These are phyloP conservation scores for Tiphia femorata DNA, from an alignment of 2,888 invertebrate species.

Conservation along the genomic window DNA sequence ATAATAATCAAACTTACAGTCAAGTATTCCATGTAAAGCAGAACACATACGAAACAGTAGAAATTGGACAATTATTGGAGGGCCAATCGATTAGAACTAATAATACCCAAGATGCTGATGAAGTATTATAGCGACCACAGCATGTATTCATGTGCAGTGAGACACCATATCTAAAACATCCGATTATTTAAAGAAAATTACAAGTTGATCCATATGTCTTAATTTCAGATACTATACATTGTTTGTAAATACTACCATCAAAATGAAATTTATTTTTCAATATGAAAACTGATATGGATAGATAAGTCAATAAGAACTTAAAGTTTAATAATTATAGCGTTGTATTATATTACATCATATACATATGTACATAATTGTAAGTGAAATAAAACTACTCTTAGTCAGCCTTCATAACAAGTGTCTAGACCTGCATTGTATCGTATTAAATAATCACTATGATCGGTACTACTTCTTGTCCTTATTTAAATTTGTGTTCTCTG, in stretches of 20 bases:
- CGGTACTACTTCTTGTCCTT: constrained; percentile 8
- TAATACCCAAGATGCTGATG: constrained; percentile 4
- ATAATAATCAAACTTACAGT: constrained; percentile 3
- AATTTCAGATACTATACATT: not conserved
- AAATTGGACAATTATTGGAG: constrained; percentile 17
- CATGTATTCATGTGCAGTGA: too few relatives aligned
- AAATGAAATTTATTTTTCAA: not conserved
- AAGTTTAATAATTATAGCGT: not conserved
- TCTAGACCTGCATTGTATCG: not conserved
- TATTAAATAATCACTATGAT: not conserved
- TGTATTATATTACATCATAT: not conserved
- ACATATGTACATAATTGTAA: constrained; percentile 3
- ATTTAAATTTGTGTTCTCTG: not conserved
- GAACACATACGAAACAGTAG: constrained; percentile 2
- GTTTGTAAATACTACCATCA: too few relatives aligned
- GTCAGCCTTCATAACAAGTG: too few relatives aligned
- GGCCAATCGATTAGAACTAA: not conserved
- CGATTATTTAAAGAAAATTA: too few relatives aligned
- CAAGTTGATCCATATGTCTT: not conserved
- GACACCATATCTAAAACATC: too few relatives aligned
- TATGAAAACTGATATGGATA: not conserved
- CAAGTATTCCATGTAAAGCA: constrained; percentile 2
- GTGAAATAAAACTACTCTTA: too few relatives aligned
- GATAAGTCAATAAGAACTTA: not conserved
- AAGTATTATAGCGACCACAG: too few relatives aligned